Evolutionary conservation across 2,888 invertebrate species (phyloP), one percentile per base, ranked within the genome.

Genomic region (Eristalis intricaria): DNA sequence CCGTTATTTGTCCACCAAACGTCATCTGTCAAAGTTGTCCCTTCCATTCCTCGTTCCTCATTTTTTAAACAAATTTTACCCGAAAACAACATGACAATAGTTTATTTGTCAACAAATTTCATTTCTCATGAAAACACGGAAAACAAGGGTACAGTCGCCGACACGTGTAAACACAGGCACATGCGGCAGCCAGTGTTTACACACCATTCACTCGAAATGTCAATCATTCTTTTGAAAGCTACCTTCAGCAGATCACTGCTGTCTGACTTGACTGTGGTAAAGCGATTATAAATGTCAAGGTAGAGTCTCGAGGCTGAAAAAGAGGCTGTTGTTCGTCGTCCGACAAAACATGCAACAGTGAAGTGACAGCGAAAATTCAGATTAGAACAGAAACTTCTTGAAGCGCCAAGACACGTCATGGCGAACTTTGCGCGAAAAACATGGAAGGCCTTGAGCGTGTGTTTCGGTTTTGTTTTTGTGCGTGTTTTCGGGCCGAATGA

Each of bases 241-340:
- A 43, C 43, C 15, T 4, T 43, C 43, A 43, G 15, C 19, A 10
- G 15, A n/a, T 43, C 43, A 15, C 19, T 50, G 50, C 50, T 19
- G 50, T 50, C 50, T 7, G n/a, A 50, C 7, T 50, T 19, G 50
- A 19, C 19, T 19, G 4, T 19, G 50, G 19, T 19, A 50, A 50
- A 50, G 50, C 50, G 50, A 50, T 50, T 50, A 50, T 50, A 50
- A 50, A 50, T 50, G 50, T 50, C 50, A 50, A 50, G 50, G 50
- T 50, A 19, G 50, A 50, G 50, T 19, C 19, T 19, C 19, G 19
- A 50, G 19, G 19, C 38, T 13, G 38, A 38, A 19, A 50, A 8
- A 50, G 50, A 50, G 19, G 50, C n/a, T 50, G 8, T 50, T 50
- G 8, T 50, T 50, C 19, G 8, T 19, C 19, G 19, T 50, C 1